Conservation (phyloP, 2,888 invertebrate species). For the Lasioglossum villosulum region DNA sequence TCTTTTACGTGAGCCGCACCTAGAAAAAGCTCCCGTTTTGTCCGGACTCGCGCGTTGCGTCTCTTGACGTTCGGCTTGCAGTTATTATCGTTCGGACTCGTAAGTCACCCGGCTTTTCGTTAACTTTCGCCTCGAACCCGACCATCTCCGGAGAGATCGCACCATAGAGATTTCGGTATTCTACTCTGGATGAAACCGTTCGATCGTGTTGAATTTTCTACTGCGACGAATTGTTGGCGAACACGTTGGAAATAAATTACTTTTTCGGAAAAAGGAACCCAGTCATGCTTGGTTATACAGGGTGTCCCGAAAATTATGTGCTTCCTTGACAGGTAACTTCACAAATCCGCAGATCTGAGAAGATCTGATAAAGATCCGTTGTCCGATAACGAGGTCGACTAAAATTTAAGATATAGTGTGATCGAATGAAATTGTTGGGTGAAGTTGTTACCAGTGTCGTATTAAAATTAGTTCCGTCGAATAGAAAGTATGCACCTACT, state of each 20-base stretch:
- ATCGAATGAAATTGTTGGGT: no score
- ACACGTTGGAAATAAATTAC: neutral
- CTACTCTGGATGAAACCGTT: neutral
- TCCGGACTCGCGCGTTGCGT: neutral
- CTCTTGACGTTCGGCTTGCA: constrained; percentile 4
- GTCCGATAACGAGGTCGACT: no score
- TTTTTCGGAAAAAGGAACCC: neutral
- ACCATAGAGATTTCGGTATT: neutral
- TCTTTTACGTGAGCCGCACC: constrained; percentile 54
- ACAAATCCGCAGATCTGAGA: no score
- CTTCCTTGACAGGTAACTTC: no score
- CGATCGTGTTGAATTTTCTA: neutral
- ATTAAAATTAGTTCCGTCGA: no score
- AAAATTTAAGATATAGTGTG: no score
- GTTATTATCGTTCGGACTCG: constrained; percentile 38
- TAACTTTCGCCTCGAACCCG: neutral
- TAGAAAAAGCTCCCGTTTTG: constrained; percentile 38
- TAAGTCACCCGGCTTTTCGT: constrained; percentile 13
- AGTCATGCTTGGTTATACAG: neutral
- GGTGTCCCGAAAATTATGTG: no score
- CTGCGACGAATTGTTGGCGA: neutral
- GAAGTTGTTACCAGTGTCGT: no score
- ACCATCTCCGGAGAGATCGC: constrained; percentile 5
- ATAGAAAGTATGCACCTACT: no score
- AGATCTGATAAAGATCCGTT: no score